A percentile compares a stretch with the other conserved stretches of the same genome.
Conservation (phyloP, 2,113 vertebrate species). For the Cyphomyrus discorhynchus region DNA sequence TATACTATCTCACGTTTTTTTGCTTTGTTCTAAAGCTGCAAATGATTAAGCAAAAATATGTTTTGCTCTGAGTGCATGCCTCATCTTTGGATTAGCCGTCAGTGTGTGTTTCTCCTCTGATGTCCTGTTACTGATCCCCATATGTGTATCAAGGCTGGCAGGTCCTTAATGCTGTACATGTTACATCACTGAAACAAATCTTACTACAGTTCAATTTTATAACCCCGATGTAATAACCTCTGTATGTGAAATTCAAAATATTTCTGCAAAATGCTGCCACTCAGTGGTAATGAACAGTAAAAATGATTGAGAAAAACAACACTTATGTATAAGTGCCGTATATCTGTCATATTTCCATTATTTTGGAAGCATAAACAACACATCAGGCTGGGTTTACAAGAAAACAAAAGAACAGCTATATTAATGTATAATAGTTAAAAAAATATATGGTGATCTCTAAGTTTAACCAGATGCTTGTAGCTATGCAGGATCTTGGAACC, state of each 20-base stretch:
- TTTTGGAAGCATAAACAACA: neutral
- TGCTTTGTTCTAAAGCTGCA: neutral
- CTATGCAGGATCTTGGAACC: neutral
- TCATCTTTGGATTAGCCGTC: neutral
- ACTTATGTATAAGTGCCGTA: neutral
- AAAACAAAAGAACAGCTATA: neutral
- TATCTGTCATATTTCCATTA: neutral
- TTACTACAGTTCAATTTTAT: neutral
- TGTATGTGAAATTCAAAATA: neutral
- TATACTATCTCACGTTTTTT: neutral
- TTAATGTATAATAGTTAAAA: neutral
- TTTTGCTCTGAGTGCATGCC: neutral
- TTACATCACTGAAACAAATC: neutral
- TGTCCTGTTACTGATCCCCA: neutral
- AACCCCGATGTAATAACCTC: neutral
- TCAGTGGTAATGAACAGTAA: neutral
- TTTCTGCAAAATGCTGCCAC: neutral
- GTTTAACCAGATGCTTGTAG: neutral
- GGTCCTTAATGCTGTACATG: neutral
- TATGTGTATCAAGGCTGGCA: neutral
- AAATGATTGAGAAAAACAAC: neutral
- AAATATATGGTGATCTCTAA: neutral
- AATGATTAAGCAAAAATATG: neutral
- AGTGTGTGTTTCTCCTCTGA: neutral
- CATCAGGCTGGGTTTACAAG: neutral